Conservation (phyloP, 2,113 vertebrate species). For the Aphyosemion australe region DNA sequence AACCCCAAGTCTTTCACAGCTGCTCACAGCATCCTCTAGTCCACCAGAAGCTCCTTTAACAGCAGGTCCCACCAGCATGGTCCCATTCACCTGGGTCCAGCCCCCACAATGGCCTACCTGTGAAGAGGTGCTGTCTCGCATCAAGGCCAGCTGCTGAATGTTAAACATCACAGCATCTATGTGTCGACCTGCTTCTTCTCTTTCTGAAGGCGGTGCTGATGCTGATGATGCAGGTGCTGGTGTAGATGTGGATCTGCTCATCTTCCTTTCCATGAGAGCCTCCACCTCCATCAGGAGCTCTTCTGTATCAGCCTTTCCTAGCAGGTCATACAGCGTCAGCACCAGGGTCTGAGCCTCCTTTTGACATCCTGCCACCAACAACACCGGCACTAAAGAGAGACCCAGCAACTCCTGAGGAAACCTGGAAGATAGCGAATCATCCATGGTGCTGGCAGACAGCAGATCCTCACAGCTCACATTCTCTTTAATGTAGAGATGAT, state of each 20-base stretch:
- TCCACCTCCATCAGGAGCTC: conserved; percentile 76
- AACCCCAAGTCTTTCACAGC: conserved; percentile 73
- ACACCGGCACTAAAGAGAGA: conserved; percentile 78
- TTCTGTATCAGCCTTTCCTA: conserved; percentile 69
- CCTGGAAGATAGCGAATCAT: conserved; percentile 60
- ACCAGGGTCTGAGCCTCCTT: conserved; percentile 67
- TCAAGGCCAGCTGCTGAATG: conserved; percentile 67
- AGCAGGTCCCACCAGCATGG: conserved; percentile 51
- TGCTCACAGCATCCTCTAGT: conserved; percentile 56
- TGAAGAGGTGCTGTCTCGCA: conserved; percentile 11
- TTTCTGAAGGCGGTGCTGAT: background rate
- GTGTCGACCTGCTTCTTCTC: conserved; percentile 29
- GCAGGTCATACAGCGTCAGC: conserved; percentile 62
- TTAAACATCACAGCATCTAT: conserved; percentile 78
- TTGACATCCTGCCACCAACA: conserved; percentile 77
- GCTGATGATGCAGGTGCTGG: conserved; percentile 5
- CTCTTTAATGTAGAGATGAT: conserved; percentile 45
- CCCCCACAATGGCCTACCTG: conserved; percentile 52
- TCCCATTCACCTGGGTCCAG: conserved; percentile 69
- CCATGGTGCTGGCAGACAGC: conserved; percentile 65
- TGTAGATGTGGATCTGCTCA: conserved; percentile 16
- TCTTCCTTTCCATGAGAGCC: conserved; percentile 54
- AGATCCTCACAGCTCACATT: conserved; percentile 78
- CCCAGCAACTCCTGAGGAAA: conserved; percentile 79
- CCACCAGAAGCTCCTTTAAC: conserved; percentile 1